phyloP scores from a whole-genome alignment of 2,888 invertebrate genomes.

The Temnothorax rugatulus region DNA sequence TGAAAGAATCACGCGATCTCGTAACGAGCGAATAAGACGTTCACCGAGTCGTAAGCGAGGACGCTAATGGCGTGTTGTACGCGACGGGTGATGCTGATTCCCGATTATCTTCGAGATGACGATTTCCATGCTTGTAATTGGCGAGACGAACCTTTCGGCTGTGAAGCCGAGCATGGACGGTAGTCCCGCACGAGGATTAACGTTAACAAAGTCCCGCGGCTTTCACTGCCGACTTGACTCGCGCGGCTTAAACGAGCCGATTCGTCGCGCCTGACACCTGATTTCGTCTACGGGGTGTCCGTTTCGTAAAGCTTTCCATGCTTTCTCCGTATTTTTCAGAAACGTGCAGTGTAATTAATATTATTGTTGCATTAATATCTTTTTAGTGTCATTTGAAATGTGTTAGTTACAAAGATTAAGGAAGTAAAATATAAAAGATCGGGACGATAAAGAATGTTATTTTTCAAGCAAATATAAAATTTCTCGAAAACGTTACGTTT shows the following conservation, averaged over 20 bases:
- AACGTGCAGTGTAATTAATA: no score
- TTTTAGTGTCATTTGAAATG: neutral
- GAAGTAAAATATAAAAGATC: neutral
- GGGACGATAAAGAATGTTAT: neutral
- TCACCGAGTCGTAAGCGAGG: conserved; percentile 23
- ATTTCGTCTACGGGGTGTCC: conserved; percentile 64
- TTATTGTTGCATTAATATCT: neutral
- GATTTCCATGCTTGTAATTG: conserved; percentile 64
- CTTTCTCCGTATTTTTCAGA: neutral
- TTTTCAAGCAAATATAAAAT: neutral
- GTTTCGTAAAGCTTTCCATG: conserved; percentile 6
- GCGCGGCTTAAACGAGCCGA: conserved; percentile 71
- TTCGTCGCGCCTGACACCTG: conserved; percentile 67
- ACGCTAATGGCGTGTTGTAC: conserved; percentile 21
- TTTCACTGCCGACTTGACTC: conserved; percentile 58
- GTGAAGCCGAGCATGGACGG: conserved; percentile 64
- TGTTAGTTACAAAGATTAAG: neutral
- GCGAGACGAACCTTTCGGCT: conserved; percentile 42
- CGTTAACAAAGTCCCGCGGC: conserved; percentile 76
- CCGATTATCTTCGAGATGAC: conserved; percentile 75
- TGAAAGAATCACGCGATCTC: neutral
- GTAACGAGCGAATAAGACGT: conserved; percentile 15
- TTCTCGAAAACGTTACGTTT: neutral
- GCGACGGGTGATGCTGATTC: conserved; percentile 54
- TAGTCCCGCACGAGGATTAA: conserved; percentile 73